These are phyloP conservation scores for Jordanella pulchra DNA, from an alignment of 2,797 vertebrate genomes.

Conservation along the genomic window DNA sequence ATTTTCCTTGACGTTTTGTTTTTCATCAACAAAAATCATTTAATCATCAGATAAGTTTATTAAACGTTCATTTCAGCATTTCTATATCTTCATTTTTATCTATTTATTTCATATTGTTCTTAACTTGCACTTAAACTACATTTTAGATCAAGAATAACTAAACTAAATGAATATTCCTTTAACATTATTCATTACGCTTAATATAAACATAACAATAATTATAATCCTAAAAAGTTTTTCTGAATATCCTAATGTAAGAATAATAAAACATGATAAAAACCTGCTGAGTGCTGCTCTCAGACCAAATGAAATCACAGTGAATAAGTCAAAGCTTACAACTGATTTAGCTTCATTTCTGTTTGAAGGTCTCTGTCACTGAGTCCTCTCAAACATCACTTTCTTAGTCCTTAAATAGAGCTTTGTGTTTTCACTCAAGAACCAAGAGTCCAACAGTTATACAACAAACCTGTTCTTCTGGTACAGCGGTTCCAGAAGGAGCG, in stretches of 20 bases:
- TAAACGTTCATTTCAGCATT: neutral
- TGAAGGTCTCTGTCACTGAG: slow-evolving; percentile 45
- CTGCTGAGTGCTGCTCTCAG: neutral
- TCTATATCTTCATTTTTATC: neutral
- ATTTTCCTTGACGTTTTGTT: too few relatives aligned
- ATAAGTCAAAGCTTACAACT: slow-evolving; percentile 36
- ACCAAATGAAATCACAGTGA: slow-evolving; percentile 1
- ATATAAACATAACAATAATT: neutral
- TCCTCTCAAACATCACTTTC: slow-evolving; percentile 50
- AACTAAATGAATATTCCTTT: neutral
- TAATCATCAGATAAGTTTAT: neutral
- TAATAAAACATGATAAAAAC: neutral
- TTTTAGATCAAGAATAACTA: neutral
- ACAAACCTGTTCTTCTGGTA: slow-evolving; percentile 26
- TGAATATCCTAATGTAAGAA: neutral
- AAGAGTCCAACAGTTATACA: slow-evolving; percentile 27
- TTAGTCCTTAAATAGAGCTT: slow-evolving; percentile 51
- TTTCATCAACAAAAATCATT: neutral
- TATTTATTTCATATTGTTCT: neutral
- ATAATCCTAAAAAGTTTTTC: neutral
- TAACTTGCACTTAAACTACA: neutral
- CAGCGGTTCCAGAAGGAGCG: slow-evolving; percentile 20
- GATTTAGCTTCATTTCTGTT: slow-evolving; percentile 31
- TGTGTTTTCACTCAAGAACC: slow-evolving; percentile 50
- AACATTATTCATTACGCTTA: neutral